Conservation (phyloP, 2,797 vertebrate genomes). For the Rhynchotus rufescens region DNA sequence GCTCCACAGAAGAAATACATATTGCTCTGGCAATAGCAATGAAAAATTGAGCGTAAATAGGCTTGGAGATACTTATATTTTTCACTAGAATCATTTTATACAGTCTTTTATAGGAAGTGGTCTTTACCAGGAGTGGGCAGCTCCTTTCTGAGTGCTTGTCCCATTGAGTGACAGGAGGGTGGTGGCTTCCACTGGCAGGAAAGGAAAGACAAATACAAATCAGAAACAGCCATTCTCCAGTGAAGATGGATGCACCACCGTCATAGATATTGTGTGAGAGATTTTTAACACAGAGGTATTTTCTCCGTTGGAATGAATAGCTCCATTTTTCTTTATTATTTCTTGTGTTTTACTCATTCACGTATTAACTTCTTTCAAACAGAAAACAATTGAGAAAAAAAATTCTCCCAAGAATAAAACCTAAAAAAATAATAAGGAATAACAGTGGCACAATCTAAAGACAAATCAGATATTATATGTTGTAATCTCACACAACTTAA, state of each 20-base stretch:
- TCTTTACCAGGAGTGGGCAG: background rate
- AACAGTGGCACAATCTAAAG: background rate
- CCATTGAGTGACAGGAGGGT: fast-evolving
- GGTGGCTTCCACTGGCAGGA: background rate
- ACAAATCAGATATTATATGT: background rate
- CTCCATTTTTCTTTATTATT: slow-evolving; percentile 43
- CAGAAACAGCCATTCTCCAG: background rate
- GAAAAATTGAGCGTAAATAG: background rate
- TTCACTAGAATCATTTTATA: too few species aligned
- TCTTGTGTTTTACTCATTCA: slow-evolving; percentile 17
- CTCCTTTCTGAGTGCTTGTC: background rate
- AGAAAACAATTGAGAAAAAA: slow-evolving; percentile 33
- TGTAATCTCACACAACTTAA: background rate
- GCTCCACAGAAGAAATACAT: fast-evolving
- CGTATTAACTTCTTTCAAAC: slow-evolving; percentile 41
- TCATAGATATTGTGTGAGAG: background rate
- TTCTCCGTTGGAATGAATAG: slow-evolving; percentile 8
- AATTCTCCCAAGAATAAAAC: slow-evolving; percentile 10
- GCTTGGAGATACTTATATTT: background rate
- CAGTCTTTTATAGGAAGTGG: background rate
- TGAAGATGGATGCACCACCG: background rate
- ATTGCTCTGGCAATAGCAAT: background rate
- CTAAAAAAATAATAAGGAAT: slow-evolving; percentile 6
- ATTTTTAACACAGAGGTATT: slow-evolving; percentile 3
- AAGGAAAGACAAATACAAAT: background rate